Evolutionary conservation across 1,140 invertebrate species (phyloP).

Genomic region (Bombus terrestris): DNA sequence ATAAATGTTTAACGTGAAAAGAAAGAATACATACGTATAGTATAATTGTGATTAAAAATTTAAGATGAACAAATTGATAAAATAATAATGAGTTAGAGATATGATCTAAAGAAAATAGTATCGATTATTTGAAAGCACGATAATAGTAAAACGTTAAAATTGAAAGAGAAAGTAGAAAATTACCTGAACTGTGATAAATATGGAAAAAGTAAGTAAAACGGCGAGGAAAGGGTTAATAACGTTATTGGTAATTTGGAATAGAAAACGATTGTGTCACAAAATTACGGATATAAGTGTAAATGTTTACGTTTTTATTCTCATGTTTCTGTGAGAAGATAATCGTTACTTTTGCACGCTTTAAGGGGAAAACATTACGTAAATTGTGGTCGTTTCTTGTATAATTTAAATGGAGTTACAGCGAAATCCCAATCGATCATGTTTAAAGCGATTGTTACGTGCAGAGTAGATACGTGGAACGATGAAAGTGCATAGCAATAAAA

Average conservation of each 20-base stretch:
- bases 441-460: slow-evolving; percentile 12
- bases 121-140: neutral
- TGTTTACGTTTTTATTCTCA: neutral
- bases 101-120: neutral
- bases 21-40: neutral
- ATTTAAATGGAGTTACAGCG: slow-evolving; percentile 2
- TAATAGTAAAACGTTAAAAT: neutral
- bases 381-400: slow-evolving; percentile 17
- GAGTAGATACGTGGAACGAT: neutral
- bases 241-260: neutral
- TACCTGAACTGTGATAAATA: neutral
- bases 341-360: neutral
- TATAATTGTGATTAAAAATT: neutral
- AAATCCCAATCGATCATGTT: slow-evolving; percentile 24
- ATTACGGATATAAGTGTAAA: neutral
- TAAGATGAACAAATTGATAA: neutral
- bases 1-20: neutral
- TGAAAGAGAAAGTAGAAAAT: neutral
- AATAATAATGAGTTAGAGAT: neutral
- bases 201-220: neutral
- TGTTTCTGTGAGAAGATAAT: neutral
- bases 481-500: slow-evolving; percentile 13
- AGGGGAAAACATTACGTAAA: neutral
- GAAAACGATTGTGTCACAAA: neutral
- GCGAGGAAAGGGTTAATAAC: neutral